Base-by-base conservation (phyloP, 2,113 vertebrate species). In the Orientallactaga bullata region DNA sequence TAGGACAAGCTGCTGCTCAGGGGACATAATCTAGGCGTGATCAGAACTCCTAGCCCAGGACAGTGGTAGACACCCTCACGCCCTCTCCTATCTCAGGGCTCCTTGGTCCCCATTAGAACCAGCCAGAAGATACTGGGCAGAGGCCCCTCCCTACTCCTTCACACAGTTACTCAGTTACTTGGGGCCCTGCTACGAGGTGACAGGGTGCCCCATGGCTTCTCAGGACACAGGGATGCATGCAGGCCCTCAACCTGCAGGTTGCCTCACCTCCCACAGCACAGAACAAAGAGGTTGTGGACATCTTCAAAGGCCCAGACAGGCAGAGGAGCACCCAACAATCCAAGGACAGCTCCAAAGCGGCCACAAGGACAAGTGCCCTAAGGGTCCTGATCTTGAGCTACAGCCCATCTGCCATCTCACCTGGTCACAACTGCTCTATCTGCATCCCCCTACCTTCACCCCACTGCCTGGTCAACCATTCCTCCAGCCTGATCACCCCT, bases 31-130 rank as follows among this genome's bases (percentile, higher is more conserved):
- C 35, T 65, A 42, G 37, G 42, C 16, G 16, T 7, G 35, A 16
- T 10, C 7, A 66, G 39, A 10, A 9, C 42, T 13, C 26, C 23
- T 72, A 17, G 30, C 55, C 32, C 10, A 18, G 37, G 30, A 23
- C 3, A 20, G 26, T 2, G 12, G 6, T 2, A 12, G 32, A 23
- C 7, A 42, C 8, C 20, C 24, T 0, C 2, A 10, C 0, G 7
- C 9, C 2, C 4, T 3, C 32, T 2, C 17, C 21, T 30, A 13
- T 42, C 85, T 47, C 20, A 2, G 3, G 35, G 6, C 26, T 35
- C 20, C 65, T 51, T 39, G 47, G 28, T 23, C 13, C 61, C 37
- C 32, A 28, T 28, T 16, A 71, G 32, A 18, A 4, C 68, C 68
- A 18, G 32, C 68, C 7, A 32, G 32, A 28, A 3, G 23, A 32